phyloP scores from a whole-genome alignment of 2,888 invertebrate genomes.

The Apotomis betuletana region DNA sequence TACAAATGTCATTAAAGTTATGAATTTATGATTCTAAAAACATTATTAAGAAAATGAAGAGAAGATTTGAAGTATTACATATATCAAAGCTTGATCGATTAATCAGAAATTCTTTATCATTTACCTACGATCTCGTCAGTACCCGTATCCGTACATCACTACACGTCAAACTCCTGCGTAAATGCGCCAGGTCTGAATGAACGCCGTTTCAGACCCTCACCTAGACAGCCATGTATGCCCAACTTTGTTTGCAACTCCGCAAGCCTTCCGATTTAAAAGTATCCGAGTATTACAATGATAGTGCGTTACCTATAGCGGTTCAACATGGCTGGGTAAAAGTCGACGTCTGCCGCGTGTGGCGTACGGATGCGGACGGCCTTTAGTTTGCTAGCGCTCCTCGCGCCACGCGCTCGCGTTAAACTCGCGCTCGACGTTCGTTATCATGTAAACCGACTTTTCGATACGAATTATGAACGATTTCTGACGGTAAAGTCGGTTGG shows the following conservation, averaged over 20 bases:
- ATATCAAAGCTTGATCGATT: neutral
- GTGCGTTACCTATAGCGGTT: conserved; percentile 41
- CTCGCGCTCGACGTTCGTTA: conserved; percentile 50
- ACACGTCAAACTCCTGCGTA: conserved; percentile 59
- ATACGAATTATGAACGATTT: conserved; percentile 76
- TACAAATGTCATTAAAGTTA: too few species aligned
- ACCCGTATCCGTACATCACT: conserved; percentile 40
- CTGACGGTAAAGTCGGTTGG: conserved; percentile 76
- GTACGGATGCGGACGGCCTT: conserved; percentile 60
- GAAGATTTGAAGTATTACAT: neutral
- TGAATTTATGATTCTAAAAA: too few species aligned
- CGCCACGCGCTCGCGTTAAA: conserved; percentile 76
- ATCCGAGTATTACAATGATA: conserved; percentile 25
- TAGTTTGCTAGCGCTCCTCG: conserved; percentile 80
- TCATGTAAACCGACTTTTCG: conserved; percentile 59
- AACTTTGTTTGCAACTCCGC: conserved; percentile 73
- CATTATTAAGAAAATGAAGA: conserved; percentile 1
- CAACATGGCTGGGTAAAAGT: conserved; percentile 71
- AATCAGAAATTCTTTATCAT: conserved; percentile 23
- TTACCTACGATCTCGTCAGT: neutral
- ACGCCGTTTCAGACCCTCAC: conserved; percentile 69
- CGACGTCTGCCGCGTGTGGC: conserved; percentile 75
- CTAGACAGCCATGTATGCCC: conserved; percentile 73
- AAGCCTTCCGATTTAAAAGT: conserved; percentile 65
- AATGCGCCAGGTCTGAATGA: conserved; percentile 65